phyloP scores from a whole-genome alignment of 2,888 invertebrate genomes.

The Imbricaverruca yamaguchii region DNA sequence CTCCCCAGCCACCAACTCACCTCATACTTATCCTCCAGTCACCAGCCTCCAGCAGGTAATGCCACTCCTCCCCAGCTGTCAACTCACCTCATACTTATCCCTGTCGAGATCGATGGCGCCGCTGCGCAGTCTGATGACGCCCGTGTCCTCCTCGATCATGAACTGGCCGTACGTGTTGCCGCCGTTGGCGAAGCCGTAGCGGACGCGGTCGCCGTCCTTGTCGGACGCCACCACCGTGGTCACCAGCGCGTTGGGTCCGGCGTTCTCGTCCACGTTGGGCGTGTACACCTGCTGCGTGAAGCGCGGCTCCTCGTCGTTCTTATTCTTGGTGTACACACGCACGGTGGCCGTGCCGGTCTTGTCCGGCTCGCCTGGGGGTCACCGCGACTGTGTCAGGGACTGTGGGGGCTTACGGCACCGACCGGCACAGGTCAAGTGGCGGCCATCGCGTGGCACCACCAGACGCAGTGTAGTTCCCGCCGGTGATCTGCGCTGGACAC shows the following conservation, averaged over 20 bases:
- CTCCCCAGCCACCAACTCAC: too few species aligned
- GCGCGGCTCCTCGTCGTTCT: conserved; percentile 95
- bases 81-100: conserved; percentile 79
- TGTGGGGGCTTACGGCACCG: too few species aligned
- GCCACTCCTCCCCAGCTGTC: too few species aligned
- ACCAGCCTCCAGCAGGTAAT: too few species aligned
- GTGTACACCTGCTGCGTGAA: conserved; percentile 95
- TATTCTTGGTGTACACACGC: conserved; percentile 92
- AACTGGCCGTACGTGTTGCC: conserved; percentile 81
- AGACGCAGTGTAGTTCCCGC: too few species aligned
- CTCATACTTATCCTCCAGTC: too few species aligned
- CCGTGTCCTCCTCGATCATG: conserved; percentile 90
- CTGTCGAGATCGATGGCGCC: conserved; percentile 79
- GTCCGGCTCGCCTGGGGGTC: conserved; percentile 62
- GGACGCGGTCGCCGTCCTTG: conserved; percentile 92
- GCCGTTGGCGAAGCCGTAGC: conserved; percentile 79
- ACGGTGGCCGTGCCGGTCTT: conserved; percentile 90
- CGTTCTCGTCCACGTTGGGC: conserved; percentile 91
- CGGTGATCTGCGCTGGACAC: too few species aligned
- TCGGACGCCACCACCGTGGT: conserved; percentile 96
- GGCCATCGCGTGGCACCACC: too few species aligned
- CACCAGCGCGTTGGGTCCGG: conserved; percentile 87
- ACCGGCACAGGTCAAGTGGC: too few species aligned
- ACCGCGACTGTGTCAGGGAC: too few species aligned
- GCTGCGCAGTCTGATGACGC: conserved; percentile 80